A percentile compares a stretch with the other conserved stretches of the same genome.
These are phyloP conservation scores for Lordiphosa clarofinis DNA, from an alignment of 1,140 invertebrate species.

Conservation along the genomic window DNA sequence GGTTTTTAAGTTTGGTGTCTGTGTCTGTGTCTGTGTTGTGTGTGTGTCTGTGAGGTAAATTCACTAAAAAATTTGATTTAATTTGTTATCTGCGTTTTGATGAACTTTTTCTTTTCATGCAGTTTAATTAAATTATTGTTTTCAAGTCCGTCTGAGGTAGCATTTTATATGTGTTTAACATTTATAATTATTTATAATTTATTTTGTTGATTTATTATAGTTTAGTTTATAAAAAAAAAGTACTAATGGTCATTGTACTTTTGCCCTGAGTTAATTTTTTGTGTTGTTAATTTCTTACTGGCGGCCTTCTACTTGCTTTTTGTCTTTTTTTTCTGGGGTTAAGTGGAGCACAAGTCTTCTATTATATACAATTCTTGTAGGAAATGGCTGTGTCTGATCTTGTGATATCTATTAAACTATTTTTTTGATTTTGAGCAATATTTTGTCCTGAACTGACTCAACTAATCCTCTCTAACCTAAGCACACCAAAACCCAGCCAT, in stretches of 20 bases:
- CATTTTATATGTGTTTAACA: conserved; percentile 51
- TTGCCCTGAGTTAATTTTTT: conserved; percentile 75
- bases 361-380: conserved; percentile 10
- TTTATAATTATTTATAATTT: conserved; percentile 34
- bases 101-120: conserved; percentile 36
- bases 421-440: conserved; percentile 67
- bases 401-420: conserved; percentile 13
- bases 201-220: conserved; percentile 40
- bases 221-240: conserved; percentile 60
- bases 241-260: conserved; percentile 79
- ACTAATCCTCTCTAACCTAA: conserved; percentile 28
- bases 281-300: conserved; percentile 53
- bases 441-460: conserved; percentile 20
- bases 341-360: conserved; percentile 7
- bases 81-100: conserved; percentile 29
- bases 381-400: background rate
- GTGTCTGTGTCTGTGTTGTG: background rate
- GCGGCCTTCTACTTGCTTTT: conserved; percentile 26
- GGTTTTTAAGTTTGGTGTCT: conserved; percentile 15
- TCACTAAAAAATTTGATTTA: conserved; percentile 58
- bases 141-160: conserved; percentile 78
- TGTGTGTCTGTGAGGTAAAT: conserved; percentile 49
- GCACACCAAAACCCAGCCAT: conserved; percentile 25
- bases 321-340: background rate
- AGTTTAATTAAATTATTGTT: conserved; percentile 73